Base-by-base conservation (phyloP, 2,888 invertebrate genomes). In the Cepaea hortensis region DNA sequence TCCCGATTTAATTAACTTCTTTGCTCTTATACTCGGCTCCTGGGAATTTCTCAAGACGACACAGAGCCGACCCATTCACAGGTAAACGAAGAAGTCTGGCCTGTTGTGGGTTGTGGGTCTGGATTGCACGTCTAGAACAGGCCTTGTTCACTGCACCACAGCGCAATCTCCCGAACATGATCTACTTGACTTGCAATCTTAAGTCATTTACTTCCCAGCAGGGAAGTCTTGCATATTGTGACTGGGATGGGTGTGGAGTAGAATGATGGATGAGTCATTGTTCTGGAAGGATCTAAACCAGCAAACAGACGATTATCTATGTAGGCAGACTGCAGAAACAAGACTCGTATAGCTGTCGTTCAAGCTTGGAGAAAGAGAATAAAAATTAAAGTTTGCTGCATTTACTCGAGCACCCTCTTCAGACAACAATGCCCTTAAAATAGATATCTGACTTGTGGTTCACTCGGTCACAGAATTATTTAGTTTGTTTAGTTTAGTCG, bases 1-100 rank as follows among this genome's bases (percentile, higher is more conserved):
- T 11, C 61, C 3, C 6, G 55, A n/a, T 77, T 61, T 77, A 77
- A 77, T 77, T 77, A 77, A 77, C 55, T 55, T 77, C n/a, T 77
- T 77, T 55, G 11, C 9, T 77, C 55, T 77, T 55, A 11, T 55
- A 55, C 55, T 55, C 11, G 61, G n/a, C 61, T 77, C 77, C 0
- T n/a, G 3, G 77, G 23, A 55, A 77, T 77, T 77, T 55, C 55
- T 61, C 77, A 55, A 18, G 13, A 75, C 48, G 35, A 13, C 3
- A 11, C 55, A 77, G 23, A 55, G 55, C 50, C 6, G 15, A 20
- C n/a, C 11, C 1, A 55, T 46, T 23, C 2, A 15, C 23, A 55
- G 77, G 77, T 77, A 77, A 77, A 5, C 55, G n/a, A 75, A 18
- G 48, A 35, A 3, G 13, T 18, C 5, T 20, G 18, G n/a, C 13